Base-by-base conservation (phyloP, 1,140 invertebrate genomes). In the Drosophila pachea region DNA sequence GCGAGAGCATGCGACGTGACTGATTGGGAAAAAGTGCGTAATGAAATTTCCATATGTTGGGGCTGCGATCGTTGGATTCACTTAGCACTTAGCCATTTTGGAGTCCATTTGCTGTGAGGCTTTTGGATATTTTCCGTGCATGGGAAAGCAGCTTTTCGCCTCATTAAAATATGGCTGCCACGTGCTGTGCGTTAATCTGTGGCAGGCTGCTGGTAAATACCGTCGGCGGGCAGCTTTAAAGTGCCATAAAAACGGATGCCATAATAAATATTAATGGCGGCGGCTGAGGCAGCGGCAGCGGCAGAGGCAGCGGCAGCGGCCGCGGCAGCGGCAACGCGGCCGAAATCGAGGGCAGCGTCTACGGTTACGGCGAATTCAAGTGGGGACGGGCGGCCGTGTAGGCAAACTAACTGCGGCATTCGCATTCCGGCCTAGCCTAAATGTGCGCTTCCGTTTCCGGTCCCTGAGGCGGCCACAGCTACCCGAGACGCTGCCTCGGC, bases 181-280 rank as follows among this genome's bases (percentile, higher is more conserved):
- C 48, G 47, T 31, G 47, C 47, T 31, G 31, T 5, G 29, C 33
- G 58, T 63, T 74, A 64, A 76, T 81, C 65, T 63, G 54, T 56
- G 56, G 76, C 54, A 70, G 76, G 72, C 73, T 72, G 65, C 56
- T 35, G 49, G 83, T 83, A 75, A 83, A 83, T 63, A 61, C 47
- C 68, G 43, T 53, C 61, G 61, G 43, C 32, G 68, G 53, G 16
- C 60, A 64, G 65, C 74, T 81, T 81, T 81, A 78, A 83, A 76
- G 60, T 60, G 59, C 65, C 79, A 60, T 75, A 61, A 77, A 83
- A 68, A 56, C 62, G 49, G 69, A 52, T 38, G 64, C 62, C 59
- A 73, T 79, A 84, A 83, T 79, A 84, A 86, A 84, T 84, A 84
- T 86, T 84, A 76, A 84, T 84, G 76, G 63, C 59, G 29, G 50